These are phyloP conservation scores for Catharus bicknelli DNA, from an alignment of 2,113 vertebrate genomes.

Conservation along the genomic window DNA sequence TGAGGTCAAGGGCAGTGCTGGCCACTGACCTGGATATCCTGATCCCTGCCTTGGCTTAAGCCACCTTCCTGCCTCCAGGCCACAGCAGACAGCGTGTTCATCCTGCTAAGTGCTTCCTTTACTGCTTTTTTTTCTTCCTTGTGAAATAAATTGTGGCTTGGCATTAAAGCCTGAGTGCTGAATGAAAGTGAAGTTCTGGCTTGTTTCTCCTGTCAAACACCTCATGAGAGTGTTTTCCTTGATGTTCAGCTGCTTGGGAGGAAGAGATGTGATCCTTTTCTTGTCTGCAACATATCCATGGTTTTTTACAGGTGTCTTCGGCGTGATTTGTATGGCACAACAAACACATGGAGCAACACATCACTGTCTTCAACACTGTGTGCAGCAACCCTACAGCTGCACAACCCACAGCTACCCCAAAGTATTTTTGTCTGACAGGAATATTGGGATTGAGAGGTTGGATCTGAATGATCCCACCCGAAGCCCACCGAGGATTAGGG, in stretches of 20 bases:
- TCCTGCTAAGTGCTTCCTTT: constrained; percentile 18
- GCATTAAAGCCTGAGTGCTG: background rate
- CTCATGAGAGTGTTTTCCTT: background rate
- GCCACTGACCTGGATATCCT: background rate
- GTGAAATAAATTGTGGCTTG: constrained; percentile 16
- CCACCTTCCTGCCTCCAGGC: constrained; percentile 20
- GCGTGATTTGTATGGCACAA: background rate
- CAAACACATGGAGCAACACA: background rate
- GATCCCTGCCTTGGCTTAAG: background rate
- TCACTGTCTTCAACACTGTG: background rate
- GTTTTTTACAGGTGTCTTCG: background rate
- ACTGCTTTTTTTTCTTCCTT: background rate
- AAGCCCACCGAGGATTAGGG: background rate
- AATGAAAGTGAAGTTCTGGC: constrained; percentile 7
- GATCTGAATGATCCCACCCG: background rate
- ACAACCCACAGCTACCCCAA: background rate
- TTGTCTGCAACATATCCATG: background rate
- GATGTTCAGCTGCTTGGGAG: background rate
- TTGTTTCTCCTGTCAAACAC: constrained; percentile 41
- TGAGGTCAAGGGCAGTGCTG: constrained; percentile 4
- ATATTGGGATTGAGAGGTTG: background rate
- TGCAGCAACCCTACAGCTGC: background rate
- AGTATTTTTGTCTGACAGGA: background rate
- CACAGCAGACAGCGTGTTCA: background rate
- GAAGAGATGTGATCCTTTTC: background rate